Evolutionary conservation across 2,797 vertebrate genomes (phyloP).

Genomic region (Macropodus opercularis): DNA sequence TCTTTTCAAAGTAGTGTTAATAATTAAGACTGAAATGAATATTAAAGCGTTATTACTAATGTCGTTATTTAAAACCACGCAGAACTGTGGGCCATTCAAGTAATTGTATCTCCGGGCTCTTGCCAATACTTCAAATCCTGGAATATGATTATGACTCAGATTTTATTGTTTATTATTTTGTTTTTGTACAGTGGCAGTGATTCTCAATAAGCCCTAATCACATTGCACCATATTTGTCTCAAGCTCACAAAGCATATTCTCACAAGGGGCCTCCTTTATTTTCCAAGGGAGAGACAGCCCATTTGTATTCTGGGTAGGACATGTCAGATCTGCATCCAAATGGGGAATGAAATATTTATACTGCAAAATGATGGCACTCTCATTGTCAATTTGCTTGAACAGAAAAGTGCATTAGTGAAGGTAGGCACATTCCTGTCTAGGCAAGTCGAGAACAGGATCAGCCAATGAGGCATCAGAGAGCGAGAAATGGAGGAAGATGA

Average conservation of each 20-base stretch:
- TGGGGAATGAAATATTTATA: constrained; percentile 82
- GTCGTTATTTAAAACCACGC: background rate
- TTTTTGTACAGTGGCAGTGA: constrained; percentile 43
- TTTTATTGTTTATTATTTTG: constrained; percentile 43
- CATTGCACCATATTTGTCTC: constrained; percentile 45
- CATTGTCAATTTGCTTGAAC: constrained; percentile 82
- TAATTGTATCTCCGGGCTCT: constrained; percentile 11
- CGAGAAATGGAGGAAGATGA: background rate
- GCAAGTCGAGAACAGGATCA: constrained; percentile 78
- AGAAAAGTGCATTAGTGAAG: constrained; percentile 79
- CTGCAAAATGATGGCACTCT: constrained; percentile 78
- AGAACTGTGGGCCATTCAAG: background rate
- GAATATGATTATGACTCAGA: constrained; percentile 30
- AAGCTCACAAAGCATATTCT: constrained; percentile 67
- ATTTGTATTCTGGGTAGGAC: constrained; percentile 77
- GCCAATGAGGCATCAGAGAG: constrained; percentile 63
- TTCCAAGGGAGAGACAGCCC: constrained; percentile 40
- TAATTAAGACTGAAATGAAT: background rate
- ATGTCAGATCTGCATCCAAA: constrained; percentile 81
- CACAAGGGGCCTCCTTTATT: constrained; percentile 37
- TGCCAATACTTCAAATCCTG: constrained; percentile 15
- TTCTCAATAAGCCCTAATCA: constrained; percentile 57
- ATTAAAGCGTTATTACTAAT: background rate
- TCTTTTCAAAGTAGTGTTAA: background rate
- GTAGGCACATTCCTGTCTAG: constrained; percentile 76